Evolutionary conservation across 2,888 invertebrate species (phyloP), one percentile per base, ranked within the genome.

Genomic region (Mechanitis mazaeus): DNA sequence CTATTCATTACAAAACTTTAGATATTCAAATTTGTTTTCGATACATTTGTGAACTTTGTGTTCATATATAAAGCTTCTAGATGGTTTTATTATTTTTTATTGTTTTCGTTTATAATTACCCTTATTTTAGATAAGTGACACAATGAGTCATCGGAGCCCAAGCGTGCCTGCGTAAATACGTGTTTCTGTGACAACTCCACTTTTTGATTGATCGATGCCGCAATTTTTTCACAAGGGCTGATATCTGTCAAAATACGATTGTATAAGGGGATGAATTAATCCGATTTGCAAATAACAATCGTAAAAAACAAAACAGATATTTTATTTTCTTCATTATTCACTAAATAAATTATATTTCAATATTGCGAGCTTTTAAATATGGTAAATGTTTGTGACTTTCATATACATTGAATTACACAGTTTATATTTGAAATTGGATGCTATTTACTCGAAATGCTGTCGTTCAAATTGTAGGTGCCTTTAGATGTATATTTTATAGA

Each of bases 191-290:
- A 80, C 81, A 79, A 76, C 76, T 69, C 75, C 70, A 73, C 76
- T 71, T 75, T 76, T 73, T 77, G 79, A 78, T 79, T 82, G 81
- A 85, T 83, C 78, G 83, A 81, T 80, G 78, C 75, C 76, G 76
- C 72, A 74, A 77, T 78, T 77, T 72, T 71, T 72, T 71, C 73
- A 69, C 68, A 59, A 66, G 65, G 65, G 64, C 59, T 59, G 65
- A 46, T 64, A 58, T 54, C 46, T 58, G 67, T 64, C 58, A 62
- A 45, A 64, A 60, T 60, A 59, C 31, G 4, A 54, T 54, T 56
- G 45, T 55, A 57, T 54, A 35, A 31, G 54, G 56, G 20, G 31
- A 47, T 9, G 35, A 55, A n/a, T 54, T 46, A 50, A 50, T 31
- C 50, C 50, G 50, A 31, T 28, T 50, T 11, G 2, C 9, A 31